Base-by-base conservation (phyloP, 2,888 invertebrate species). In the Campoplex nolae region DNA sequence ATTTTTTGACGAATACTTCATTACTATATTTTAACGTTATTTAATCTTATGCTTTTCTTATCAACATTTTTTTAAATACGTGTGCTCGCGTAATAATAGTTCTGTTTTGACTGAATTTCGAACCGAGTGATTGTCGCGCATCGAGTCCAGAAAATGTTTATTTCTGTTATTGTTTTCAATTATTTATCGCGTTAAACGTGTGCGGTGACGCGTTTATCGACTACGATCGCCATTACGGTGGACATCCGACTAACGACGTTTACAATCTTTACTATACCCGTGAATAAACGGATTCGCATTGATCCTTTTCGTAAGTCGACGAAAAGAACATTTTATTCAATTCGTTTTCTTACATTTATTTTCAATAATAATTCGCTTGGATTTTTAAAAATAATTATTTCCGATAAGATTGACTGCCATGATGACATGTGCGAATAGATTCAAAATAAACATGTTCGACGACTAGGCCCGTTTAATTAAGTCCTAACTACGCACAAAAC, bases 401-500 rank as follows among this genome's bases (percentile, higher is more conserved):
- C 23, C 8, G 18, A 13, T 13, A 16, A 13, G 23, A 23, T 54
- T 45, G 38, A 68, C 8, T 8, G 51, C 32, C 54, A n/a, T 42
- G n/a, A 23, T 67, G 28, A 32, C 54, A 58, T 76, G 38, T 42
- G n/a, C n/a, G 16, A 38, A 35, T 76, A 35, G 42, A 83, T 54
- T n/a, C 48, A 32, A 70, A 79, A 18, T 35, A 56, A 62, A 74
- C 13, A 13, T 13, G 35, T 28, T 54, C 32, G 73, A 80, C 65
- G 38, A 75, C 84, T 87, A 87, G 86, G 84, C 86, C 86, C 56
- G 81, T 54, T 38, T 75, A 84, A 28, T 51, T 67, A 38, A 18
- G 38, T 54, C 48, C 62, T n/a, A 28, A 18, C 54, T 79, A 38
- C 58, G 45, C n/a, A 32, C 32, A 58, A 79, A 70, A 58, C 45